Evolutionary conservation across 2,888 invertebrate species (phyloP).

Genomic region (Augiades crinisus): DNA sequence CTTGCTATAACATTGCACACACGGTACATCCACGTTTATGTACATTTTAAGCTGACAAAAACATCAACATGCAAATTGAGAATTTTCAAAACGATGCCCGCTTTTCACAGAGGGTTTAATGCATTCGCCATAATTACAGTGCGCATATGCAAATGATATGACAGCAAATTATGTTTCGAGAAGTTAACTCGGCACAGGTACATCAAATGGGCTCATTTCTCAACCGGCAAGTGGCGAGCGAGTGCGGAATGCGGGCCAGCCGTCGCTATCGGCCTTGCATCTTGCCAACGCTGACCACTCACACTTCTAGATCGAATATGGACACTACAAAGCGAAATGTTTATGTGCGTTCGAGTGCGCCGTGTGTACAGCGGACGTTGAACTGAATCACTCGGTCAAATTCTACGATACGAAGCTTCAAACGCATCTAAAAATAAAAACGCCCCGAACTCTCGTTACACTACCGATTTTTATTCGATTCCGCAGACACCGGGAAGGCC

Average conservation of each 20-base stretch:
- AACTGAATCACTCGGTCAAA: constrained; percentile 33
- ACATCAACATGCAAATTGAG: neutral
- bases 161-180: constrained; percentile 34
- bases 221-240: constrained; percentile 55
- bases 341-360: constrained; percentile 22
- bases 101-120: neutral
- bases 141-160: constrained; percentile 25
- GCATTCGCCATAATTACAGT: constrained; percentile 10
- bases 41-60: too few relatives aligned
- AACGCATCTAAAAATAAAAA: constrained; percentile 24
- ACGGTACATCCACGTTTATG: too few relatives aligned
- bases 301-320: constrained; percentile 38
- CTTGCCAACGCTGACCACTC: constrained; percentile 73
- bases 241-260: constrained; percentile 69
- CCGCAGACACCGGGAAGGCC: constrained; percentile 13
- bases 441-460: neutral
- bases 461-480: constrained; percentile 17
- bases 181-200: constrained; percentile 47
- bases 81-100: neutral
- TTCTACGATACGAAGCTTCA: constrained; percentile 19
- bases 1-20: too few relatives aligned
- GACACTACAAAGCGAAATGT: constrained; percentile 31
- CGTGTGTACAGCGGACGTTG: constrained; percentile 31
- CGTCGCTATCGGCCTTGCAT: constrained; percentile 68
- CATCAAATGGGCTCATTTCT: constrained; percentile 68